These are phyloP conservation scores for Tragelaphus scriptus DNA, from an alignment of 2,113 vertebrate species.

Conservation along the genomic window DNA sequence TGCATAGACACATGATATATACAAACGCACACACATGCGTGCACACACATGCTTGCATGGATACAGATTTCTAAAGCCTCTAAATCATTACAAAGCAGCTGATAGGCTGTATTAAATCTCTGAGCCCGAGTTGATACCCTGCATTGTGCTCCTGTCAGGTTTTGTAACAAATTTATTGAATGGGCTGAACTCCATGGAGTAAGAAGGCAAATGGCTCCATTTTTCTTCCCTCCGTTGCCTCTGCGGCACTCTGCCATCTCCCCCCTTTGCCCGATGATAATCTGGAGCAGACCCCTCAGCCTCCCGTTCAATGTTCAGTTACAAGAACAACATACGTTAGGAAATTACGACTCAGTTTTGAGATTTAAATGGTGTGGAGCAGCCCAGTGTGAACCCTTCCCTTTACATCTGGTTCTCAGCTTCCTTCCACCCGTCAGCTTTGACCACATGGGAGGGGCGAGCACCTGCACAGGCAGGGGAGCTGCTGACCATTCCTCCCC, in stretches of 20 bases:
- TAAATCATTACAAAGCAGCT: not conserved
- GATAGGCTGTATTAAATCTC: not conserved
- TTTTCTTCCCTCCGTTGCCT: not conserved
- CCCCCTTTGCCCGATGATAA: not conserved
- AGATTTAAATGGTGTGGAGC: not conserved
- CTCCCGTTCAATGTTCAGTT: not conserved
- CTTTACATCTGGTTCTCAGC: not conserved
- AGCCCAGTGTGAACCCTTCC: not conserved
- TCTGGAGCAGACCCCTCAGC: not conserved
- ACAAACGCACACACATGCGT: fast-evolving
- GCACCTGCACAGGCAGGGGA: fast-evolving
- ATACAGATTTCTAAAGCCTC: not conserved
- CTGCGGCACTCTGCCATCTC: too few species aligned
- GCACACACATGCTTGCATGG: not conserved
- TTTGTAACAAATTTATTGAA: not conserved
- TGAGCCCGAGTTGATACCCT: not conserved
- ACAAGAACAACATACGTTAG: not conserved
- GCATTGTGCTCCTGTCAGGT: not conserved
- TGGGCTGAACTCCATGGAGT: not conserved
- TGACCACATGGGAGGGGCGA: fast-evolving
- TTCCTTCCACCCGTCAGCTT: fast-evolving
- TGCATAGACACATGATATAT: fast-evolving
- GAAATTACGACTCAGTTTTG: not conserved
- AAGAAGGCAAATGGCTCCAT: not conserved
- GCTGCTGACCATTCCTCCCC: fast-evolving